Evolutionary conservation across 2,797 vertebrate genomes (phyloP), one percentile per base, ranked within the genome.

Genomic region (Chrosomus eos): DNA sequence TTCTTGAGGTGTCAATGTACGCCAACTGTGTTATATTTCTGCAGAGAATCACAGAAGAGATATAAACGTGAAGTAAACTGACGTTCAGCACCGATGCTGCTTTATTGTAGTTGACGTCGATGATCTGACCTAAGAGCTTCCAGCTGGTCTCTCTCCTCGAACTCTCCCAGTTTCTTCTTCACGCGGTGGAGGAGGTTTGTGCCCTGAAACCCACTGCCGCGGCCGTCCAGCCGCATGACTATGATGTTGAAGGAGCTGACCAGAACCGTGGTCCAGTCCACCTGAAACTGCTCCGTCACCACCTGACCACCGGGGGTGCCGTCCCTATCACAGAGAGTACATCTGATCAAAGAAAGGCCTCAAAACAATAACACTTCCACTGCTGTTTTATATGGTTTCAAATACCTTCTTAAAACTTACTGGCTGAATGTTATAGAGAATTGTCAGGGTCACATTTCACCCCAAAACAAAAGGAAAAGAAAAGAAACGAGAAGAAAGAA

Each of bases 151-250:
- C 93, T 90, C 91, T 98, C 97, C 91, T 99, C 97, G 79, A 96
- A 82, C 40, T 90, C 66, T 1, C 97, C 98, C 89, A 99, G 94
- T 76, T 89, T 95, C 87, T 94, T 94, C 88, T 91, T 93, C 84
- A 99, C 95, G 77, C 97, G 96, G 0, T 99, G 98, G 58, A 99
- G 94, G 0, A 99, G 93, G 89, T 97, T 98, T 81, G 97, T 97
- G 2, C 98, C 98, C 89, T 97, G 97, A 90, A 97, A 99, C 72
- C 98, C 98, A 0, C 97, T 99, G 87, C 98, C 98, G 0, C 97
- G 96, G 31, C 98, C 97, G 0, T 99, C 98, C 0, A 98, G 97
- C 86, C 95, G 96, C 85, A 99, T 92, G 80, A 98, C 96, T 4
- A 99, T 94, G 71, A 95, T 93, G 0, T 94, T 94, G 74, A 96